These are phyloP conservation scores for Gasteruption jaculator DNA, from an alignment of 2,888 invertebrate genomes.

Conservation along the genomic window DNA sequence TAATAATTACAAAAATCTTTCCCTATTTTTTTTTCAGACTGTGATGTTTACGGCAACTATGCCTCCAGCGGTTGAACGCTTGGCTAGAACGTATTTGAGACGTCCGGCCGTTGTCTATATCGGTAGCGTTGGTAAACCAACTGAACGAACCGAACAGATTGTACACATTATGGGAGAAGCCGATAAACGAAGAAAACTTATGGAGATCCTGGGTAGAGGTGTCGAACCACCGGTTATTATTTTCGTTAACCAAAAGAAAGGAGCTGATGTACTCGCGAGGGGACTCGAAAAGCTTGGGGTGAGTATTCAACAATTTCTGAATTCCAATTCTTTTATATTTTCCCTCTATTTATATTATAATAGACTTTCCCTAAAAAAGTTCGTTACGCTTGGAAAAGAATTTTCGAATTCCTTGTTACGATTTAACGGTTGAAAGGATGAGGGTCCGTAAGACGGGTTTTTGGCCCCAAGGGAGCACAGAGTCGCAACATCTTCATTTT, in stretches of 20 bases:
- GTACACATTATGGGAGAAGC: slow-evolving; percentile 93
- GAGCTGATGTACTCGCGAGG: slow-evolving; percentile 95
- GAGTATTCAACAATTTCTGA: slow-evolving; percentile 34
- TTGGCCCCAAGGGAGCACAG: too few relatives aligned
- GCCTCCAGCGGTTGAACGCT: slow-evolving; percentile 95
- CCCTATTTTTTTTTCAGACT: slow-evolving; percentile 59
- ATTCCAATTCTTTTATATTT: not conserved
- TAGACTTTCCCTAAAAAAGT: too few relatives aligned
- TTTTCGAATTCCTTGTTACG: too few relatives aligned
- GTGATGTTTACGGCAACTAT: slow-evolving; percentile 99
- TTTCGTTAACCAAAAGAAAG: slow-evolving; percentile 99
- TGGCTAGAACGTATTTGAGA: slow-evolving; percentile 90
- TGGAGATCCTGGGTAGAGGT: slow-evolving; percentile 85
- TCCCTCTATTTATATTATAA: too few relatives aligned
- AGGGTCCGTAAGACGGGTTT: too few relatives aligned
- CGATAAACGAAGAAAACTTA: slow-evolving; percentile 93
- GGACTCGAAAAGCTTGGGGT: slow-evolving; percentile 92
- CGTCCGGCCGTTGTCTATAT: slow-evolving; percentile 97
- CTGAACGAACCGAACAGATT: slow-evolving; percentile 96
- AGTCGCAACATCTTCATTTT: too few relatives aligned
- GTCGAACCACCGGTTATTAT: slow-evolving; percentile 98
- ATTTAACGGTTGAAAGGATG: too few relatives aligned
- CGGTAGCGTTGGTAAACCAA: slow-evolving; percentile 94
- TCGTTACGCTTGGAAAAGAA: too few relatives aligned
- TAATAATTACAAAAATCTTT: not conserved